Conservation (phyloP, 1,140 invertebrate species). For the Lethrus apterus region DNA sequence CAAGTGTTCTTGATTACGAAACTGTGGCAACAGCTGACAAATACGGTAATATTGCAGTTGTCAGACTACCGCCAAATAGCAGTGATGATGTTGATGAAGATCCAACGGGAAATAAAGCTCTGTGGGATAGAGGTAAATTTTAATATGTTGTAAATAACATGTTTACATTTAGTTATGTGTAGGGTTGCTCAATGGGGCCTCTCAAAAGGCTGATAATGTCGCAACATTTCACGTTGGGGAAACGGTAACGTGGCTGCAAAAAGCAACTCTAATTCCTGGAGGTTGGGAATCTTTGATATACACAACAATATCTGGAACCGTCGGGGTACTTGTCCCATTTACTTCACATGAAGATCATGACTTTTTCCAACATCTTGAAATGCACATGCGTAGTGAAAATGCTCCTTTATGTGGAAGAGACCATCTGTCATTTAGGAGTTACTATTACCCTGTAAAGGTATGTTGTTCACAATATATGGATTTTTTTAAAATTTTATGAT, state of each 20-base stretch:
- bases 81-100: slow-evolving; percentile 98
- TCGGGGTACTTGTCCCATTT: slow-evolving; percentile 96
- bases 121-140: slow-evolving; percentile 84
- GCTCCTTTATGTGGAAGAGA: slow-evolving; percentile 93
- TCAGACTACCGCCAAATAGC: slow-evolving; percentile 81
- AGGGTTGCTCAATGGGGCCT: slow-evolving; percentile 89
- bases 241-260: slow-evolving; percentile 82
- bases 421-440: slow-evolving; percentile 94
- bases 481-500: slow-evolving; percentile 17
- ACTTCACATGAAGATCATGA: slow-evolving; percentile 98
- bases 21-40: slow-evolving; percentile 95
- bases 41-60: slow-evolving; percentile 94
- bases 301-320: slow-evolving; percentile 88
- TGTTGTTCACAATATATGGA: slow-evolving; percentile 1
- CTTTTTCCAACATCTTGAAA: slow-evolving; percentile 98
- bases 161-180: too few relatives aligned
- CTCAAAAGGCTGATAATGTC: slow-evolving; percentile 92
- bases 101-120: slow-evolving; percentile 94
- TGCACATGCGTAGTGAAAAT: slow-evolving; percentile 98
- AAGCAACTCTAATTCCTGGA: slow-evolving; percentile 93
- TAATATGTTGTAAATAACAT: neutral
- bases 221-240: slow-evolving; percentile 95
- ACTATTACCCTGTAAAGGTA: slow-evolving; percentile 96
- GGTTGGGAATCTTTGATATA: slow-evolving; percentile 95
- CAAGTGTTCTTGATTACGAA: slow-evolving; percentile 91